Evolutionary conservation across 2,888 invertebrate species (phyloP).

Genomic region (Parthenolecanium corni): DNA sequence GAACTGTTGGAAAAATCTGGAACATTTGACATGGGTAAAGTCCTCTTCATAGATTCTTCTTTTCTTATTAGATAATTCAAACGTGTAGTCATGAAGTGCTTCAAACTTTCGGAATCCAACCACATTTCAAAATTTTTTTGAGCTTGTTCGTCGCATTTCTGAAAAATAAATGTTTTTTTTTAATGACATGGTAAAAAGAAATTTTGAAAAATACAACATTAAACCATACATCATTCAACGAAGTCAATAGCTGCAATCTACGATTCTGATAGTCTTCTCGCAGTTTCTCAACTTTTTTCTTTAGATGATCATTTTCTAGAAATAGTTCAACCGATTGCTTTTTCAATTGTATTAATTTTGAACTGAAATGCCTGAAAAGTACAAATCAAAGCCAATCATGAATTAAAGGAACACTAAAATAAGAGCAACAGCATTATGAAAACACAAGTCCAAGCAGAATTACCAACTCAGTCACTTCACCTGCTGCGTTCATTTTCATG

Average conservation of each 20-base stretch:
- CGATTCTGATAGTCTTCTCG: background rate
- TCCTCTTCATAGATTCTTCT: background rate
- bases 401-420: background rate
- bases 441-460: background rate
- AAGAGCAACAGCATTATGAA: background rate
- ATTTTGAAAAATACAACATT: background rate
- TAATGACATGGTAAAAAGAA: background rate
- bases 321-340: constrained; percentile 3
- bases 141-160: background rate
- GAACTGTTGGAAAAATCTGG: background rate
- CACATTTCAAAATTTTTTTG: constrained; percentile 10
- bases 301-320: background rate
- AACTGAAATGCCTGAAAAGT: background rate
- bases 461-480: background rate
- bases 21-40: background rate
- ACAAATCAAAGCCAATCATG: background rate
- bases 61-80: constrained; percentile 4
- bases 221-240: background rate
- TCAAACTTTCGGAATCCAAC: constrained; percentile 18
- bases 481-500: background rate
- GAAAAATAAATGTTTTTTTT: background rate
- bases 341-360: constrained; percentile 5
- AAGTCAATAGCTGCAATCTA: background rate
- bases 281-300: background rate
- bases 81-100: constrained; percentile 8